phyloP scores from a whole-genome alignment of 2,888 invertebrate species.

The Labia minor region DNA sequence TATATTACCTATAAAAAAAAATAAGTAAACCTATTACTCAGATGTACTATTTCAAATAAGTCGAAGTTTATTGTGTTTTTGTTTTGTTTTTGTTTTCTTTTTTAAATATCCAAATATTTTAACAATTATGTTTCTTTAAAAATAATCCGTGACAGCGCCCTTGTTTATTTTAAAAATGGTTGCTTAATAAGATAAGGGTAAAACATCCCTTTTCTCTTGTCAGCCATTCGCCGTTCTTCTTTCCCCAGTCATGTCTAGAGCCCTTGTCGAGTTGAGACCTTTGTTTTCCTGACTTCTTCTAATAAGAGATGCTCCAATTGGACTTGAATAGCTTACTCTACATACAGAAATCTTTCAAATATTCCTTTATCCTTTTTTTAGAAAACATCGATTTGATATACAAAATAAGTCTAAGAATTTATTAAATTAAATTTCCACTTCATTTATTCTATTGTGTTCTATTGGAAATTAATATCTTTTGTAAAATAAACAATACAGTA shows the following conservation, averaged over 20 bases:
- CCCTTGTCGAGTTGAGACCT: not conserved
- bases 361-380: not conserved
- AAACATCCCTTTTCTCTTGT: not conserved
- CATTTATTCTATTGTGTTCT: not conserved
- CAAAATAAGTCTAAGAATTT: not conserved
- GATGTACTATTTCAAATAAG: not conserved
- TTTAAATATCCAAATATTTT: no score
- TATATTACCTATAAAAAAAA: constrained; percentile 5
- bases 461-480: not conserved
- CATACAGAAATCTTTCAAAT: not conserved
- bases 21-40: constrained; percentile 1
- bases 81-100: not conserved
- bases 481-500: not conserved
- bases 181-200: not conserved
- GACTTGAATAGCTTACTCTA: constrained; percentile 1
- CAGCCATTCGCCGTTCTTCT: not conserved
- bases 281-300: constrained; percentile 1
- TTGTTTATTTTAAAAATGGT: constrained; percentile 7
- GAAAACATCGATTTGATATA: not conserved
- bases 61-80: not conserved
- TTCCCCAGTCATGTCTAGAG: not conserved
- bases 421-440: constrained; percentile 1
- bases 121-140: no score
- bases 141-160: not conserved
- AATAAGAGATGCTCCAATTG: constrained; percentile 2